Evolutionary conservation across 2,888 invertebrate species (phyloP).

Genomic region (Bugulina stolonifera): DNA sequence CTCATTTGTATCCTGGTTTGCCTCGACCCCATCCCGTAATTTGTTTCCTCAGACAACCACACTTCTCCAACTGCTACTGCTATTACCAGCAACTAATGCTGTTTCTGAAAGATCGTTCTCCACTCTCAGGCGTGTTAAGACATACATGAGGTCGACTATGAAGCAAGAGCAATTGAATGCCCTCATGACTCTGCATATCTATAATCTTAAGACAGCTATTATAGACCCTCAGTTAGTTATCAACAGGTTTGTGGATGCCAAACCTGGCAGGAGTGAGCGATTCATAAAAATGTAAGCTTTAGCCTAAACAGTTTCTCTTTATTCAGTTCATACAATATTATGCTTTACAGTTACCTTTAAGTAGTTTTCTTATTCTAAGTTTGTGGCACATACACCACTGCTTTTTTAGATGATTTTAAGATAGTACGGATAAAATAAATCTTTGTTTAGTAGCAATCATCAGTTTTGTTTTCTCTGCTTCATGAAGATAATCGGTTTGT

Average conservation of each 20-base stretch:
- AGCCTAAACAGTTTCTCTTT: no score
- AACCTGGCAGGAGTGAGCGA: no score
- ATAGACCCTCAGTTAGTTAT: background rate
- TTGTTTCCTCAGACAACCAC: background rate
- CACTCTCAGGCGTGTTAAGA: background rate
- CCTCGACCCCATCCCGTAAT: background rate
- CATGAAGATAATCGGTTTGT: no score
- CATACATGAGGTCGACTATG: background rate
- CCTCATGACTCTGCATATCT: background rate
- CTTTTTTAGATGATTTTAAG: no score
- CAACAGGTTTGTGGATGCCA: background rate
- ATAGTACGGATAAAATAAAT: no score
- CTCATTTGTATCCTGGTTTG: background rate
- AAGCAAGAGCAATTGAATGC: background rate
- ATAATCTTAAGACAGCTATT: background rate
- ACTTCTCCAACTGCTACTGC: background rate
- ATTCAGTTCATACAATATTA: no score
- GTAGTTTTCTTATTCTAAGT: no score
- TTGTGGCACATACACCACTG: no score
- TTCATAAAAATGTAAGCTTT: no score
- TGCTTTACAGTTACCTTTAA: no score
- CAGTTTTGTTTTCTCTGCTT: no score
- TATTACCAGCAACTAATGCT: background rate
- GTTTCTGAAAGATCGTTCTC: background rate
- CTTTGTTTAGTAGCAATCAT: no score